These are phyloP conservation scores for Ruditapes philippinarum DNA, from an alignment of 1,140 invertebrate species.

Conservation along the genomic window DNA sequence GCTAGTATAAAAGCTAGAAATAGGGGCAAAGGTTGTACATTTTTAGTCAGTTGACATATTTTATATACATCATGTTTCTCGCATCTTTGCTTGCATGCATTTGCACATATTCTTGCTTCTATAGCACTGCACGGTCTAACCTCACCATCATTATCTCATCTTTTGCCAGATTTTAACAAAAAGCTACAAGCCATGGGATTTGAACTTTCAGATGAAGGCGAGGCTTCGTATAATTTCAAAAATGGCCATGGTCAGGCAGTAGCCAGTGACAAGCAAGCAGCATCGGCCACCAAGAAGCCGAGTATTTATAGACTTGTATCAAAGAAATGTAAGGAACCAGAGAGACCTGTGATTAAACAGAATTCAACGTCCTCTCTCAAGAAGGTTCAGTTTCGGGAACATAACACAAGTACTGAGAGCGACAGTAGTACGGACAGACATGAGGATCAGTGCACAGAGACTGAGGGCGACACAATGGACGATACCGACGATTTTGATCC, in stretches of 20 bases:
- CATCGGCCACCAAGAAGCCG: constrained; percentile 24
- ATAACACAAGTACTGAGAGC: constrained; percentile 77
- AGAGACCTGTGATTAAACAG: constrained; percentile 60
- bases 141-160: constrained; percentile 30
- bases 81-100: constrained; percentile 14
- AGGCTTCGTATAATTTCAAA: constrained; percentile 68
- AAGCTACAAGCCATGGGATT: constrained; percentile 84
- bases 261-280: background rate
- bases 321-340: constrained; percentile 52
- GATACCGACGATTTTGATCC: constrained; percentile 67
- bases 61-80: no score
- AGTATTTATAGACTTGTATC: constrained; percentile 79
- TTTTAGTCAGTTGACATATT: no score
- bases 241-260: background rate
- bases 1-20: no score
- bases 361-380: constrained; percentile 58
- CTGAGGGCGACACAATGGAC: constrained; percentile 62
- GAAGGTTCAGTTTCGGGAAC: constrained; percentile 69
- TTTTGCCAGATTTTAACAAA: constrained; percentile 83
- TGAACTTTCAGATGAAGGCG: constrained; percentile 77
- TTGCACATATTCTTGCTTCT: constrained; percentile 19
- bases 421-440: constrained; percentile 79
- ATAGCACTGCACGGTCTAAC: constrained; percentile 46
- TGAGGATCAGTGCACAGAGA: constrained; percentile 68
- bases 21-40: no score